phyloP scores from a whole-genome alignment of 2,888 invertebrate genomes.

The Glyphotaelius pellucidus region DNA sequence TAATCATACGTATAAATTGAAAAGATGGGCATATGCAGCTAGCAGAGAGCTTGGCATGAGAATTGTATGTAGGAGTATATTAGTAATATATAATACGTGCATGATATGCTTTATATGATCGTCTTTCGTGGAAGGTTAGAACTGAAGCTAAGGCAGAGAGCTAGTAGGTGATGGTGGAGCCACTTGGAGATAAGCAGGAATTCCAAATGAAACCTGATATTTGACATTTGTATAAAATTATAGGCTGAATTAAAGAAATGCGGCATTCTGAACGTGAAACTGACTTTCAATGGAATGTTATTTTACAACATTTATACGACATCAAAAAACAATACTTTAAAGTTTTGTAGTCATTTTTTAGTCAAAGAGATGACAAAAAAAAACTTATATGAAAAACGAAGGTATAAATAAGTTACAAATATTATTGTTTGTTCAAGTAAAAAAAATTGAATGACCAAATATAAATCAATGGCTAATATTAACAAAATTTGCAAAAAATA shows the following conservation, averaged over 20 bases:
- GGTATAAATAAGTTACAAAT: background rate
- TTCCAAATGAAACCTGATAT: constrained; percentile 38
- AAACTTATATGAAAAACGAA: too few relatives aligned
- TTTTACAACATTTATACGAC: background rate
- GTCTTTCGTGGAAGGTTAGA: constrained; percentile 41
- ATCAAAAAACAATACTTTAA: background rate
- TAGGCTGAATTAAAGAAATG: background rate
- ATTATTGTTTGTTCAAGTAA: background rate
- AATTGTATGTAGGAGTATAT: background rate
- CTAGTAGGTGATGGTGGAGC: background rate
- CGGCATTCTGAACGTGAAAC: background rate
- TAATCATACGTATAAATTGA: too few relatives aligned
- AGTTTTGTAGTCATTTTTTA: background rate
- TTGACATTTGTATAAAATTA: constrained; percentile 18
- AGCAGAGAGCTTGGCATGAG: too few relatives aligned
- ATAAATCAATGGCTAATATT: too few relatives aligned
- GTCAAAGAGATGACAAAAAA: too few relatives aligned
- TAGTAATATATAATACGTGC: background rate
- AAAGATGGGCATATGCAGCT: too few relatives aligned
- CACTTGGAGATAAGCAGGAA: constrained; percentile 21
- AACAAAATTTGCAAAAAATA: too few relatives aligned
- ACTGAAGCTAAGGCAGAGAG: background rate
- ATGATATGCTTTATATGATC: background rate
- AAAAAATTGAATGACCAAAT: too few relatives aligned
- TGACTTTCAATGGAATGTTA: background rate